Percentiles rank a stretch among this genome's conserved stretches.
Evolutionary conservation across 1,140 invertebrate species (phyloP).

Genomic region (Epicauta chinensis): DNA sequence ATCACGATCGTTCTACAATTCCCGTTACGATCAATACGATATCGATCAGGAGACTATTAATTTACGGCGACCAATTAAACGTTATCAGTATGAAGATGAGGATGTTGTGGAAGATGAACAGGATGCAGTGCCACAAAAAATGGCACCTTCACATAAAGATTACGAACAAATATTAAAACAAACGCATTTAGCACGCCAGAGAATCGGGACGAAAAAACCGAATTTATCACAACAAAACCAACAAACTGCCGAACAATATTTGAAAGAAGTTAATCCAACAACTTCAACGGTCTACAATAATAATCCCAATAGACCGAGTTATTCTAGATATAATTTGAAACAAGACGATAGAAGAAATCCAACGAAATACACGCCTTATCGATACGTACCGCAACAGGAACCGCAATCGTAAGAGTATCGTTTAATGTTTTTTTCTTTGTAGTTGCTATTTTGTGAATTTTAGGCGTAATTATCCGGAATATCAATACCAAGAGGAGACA

Average conservation of each 20-base stretch:
- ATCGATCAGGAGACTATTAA: too few species aligned
- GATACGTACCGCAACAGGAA: constrained; percentile 8
- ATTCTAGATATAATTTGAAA: constrained; percentile 3
- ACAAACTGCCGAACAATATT: constrained; percentile 11
- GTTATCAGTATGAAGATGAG: constrained; percentile 8
- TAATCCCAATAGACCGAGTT: constrained; percentile 1
- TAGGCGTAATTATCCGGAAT: constrained; percentile 4
- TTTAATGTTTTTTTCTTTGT: constrained; percentile 1
- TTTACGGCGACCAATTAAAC: too few species aligned
- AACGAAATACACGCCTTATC: constrained; percentile 3
- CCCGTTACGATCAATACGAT: too few species aligned
- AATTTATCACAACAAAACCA: not conserved
- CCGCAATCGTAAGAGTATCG: constrained; percentile 7
- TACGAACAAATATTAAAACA: constrained; percentile 14
- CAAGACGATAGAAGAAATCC: constrained; percentile 10
- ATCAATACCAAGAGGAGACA: constrained; percentile 7
- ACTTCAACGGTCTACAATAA: constrained; percentile 7
- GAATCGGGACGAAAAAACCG: constrained; percentile 8
- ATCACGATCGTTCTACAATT: too few species aligned
- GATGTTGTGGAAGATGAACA: constrained; percentile 1
- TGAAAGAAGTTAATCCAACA: constrained; percentile 14
- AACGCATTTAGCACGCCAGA: constrained; percentile 3
- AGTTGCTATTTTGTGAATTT: constrained; percentile 3
- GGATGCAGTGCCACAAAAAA: not conserved
- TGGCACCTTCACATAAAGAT: constrained; percentile 7